Percentiles rank a stretch among this genome's conserved stretches.
phyloP scores from a whole-genome alignment of 2,888 invertebrate genomes.

The Caenorhabditis angaria region DNA sequence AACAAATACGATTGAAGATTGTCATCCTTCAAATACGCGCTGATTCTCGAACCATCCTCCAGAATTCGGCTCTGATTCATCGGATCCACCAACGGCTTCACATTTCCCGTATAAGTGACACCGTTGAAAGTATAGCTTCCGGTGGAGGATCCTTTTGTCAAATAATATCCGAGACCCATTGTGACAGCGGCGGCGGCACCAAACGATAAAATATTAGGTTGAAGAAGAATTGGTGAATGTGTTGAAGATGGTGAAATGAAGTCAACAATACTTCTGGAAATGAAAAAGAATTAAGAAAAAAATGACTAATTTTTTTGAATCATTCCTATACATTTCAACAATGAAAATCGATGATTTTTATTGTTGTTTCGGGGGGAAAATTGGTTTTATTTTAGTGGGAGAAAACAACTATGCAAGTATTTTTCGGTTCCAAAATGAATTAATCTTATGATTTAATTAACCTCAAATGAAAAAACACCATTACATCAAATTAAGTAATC shows the following conservation, averaged over 20 bases:
- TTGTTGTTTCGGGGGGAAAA: no score
- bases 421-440: no score
- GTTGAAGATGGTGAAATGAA: slow-evolving; percentile 35
- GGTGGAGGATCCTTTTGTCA: slow-evolving; percentile 33
- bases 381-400: no score
- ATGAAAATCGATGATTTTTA: background rate
- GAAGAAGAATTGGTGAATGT: slow-evolving; percentile 23
- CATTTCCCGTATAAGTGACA: slow-evolving; percentile 47
- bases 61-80: slow-evolving; percentile 58
- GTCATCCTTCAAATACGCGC: slow-evolving; percentile 58
- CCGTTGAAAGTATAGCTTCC: slow-evolving; percentile 32
- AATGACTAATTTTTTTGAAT: slow-evolving; percentile 2
- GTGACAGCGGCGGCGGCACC: slow-evolving; percentile 59
- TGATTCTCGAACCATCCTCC: slow-evolving; percentile 63
- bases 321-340: no score
- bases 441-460: background rate
- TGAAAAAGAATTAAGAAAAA: background rate
- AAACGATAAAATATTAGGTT: slow-evolving; percentile 39
- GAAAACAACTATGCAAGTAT: no score
- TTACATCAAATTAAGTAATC: slow-evolving; percentile 4
- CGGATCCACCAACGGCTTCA: slow-evolving; percentile 53
- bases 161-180: slow-evolving; percentile 60
- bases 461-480: background rate
- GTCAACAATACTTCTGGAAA: slow-evolving; percentile 45
- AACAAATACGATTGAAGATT: slow-evolving; percentile 78